A percentile compares a stretch with the other conserved stretches of the same genome.
These are phyloP conservation scores for Tylochromis polylepis DNA, from an alignment of 2,113 vertebrate genomes.

Conservation along the genomic window DNA sequence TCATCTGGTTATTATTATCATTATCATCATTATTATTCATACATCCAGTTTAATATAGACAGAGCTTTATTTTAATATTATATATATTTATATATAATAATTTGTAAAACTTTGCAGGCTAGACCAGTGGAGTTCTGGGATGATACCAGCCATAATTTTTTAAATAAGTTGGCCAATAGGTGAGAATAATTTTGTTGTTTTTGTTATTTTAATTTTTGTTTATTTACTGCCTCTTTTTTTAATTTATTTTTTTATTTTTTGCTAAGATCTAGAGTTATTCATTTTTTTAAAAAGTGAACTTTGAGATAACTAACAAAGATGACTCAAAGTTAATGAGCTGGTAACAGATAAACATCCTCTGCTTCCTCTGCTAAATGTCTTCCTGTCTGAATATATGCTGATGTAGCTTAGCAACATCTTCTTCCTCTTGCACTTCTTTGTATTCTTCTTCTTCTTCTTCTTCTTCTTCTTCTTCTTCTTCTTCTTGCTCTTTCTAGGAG, in stretches of 20 bases:
- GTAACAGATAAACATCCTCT: background rate
- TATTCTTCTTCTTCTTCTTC: no score
- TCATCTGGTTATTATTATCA: background rate
- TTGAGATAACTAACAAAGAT: background rate
- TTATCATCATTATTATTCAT: background rate
- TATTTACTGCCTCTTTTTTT: background rate
- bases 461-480: background rate
- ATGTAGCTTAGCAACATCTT: background rate
- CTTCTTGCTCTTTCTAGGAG: background rate
- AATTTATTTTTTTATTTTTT: background rate
- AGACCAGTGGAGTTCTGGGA: background rate
- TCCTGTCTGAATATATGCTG: background rate
- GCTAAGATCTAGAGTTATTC: background rate
- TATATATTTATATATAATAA: no score
- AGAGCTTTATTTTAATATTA: background rate
- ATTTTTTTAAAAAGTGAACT: rapidly evolving
- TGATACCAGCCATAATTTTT: background rate
- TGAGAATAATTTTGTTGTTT: background rate
- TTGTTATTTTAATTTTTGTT: background rate
- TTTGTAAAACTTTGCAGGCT: background rate
- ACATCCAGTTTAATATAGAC: background rate
- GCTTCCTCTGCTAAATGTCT: background rate
- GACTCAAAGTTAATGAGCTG: background rate
- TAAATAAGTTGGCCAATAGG: background rate
- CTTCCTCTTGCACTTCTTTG: background rate